phyloP scores from a whole-genome alignment of 2,113 vertebrate genomes.

The Hyla sarda region DNA sequence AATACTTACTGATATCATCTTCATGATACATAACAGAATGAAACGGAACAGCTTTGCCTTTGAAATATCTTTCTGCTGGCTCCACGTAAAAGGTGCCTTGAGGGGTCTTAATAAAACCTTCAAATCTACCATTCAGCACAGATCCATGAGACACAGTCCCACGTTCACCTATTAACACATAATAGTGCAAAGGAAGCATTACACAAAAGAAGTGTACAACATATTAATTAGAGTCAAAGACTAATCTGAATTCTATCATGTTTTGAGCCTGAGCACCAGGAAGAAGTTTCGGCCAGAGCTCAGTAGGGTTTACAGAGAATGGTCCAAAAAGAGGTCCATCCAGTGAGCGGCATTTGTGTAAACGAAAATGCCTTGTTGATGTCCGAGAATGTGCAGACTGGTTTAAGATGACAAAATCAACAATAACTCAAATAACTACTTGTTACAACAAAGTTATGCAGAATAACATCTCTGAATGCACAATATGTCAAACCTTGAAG shows the following conservation, averaged over 20 bases:
- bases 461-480: too few species aligned
- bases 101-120: constrained; percentile 92
- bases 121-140: constrained; percentile 90
- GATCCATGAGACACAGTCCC: constrained; percentile 91
- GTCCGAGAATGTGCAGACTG: too few species aligned
- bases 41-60: constrained; percentile 80
- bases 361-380: too few species aligned
- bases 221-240: not conserved
- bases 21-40: constrained; percentile 98
- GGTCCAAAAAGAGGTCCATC: too few species aligned
- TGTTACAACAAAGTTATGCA: too few species aligned
- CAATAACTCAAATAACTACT: too few species aligned
- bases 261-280: too few species aligned
- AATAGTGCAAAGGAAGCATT: not conserved
- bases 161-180: constrained; percentile 83
- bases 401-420: too few species aligned
- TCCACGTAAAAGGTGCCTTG: constrained; percentile 94
- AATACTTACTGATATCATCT: constrained; percentile 91
- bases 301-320: too few species aligned
- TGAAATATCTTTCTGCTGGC: constrained; percentile 91
- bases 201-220: not conserved
- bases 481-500: too few species aligned
- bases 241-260: not conserved
- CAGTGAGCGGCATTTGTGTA: too few species aligned
- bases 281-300: too few species aligned